Base-by-base conservation (phyloP, 2,888 invertebrate species). In the Hyposoter didymator region DNA sequence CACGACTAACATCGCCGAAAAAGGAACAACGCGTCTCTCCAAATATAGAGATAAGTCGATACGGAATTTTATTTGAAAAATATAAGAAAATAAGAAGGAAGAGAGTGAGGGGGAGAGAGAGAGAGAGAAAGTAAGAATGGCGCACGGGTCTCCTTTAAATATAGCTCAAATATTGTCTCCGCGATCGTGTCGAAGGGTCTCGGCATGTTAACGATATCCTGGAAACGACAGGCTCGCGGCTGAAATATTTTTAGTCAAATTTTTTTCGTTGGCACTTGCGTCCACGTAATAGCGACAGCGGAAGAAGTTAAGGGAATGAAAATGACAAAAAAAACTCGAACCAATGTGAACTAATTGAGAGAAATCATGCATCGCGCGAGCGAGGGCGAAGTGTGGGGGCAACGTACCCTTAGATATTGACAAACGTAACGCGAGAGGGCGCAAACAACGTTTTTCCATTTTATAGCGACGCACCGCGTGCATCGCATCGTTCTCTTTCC, bases 171-270 rank as follows among this genome's bases (percentile, higher is more conserved):
- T 87, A 90, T 90, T 89, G 91, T 90, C 88, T 86, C 87, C 35
- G 39, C 22, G 52, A 19, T 22, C 72, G 67, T 67, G 83, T 8
- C 75, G 32, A 64, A n/a, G n/a, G n/a, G n/a, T n/a, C 66, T 89
- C 89, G 90, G 89, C 90, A 87, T 90, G 90, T 88, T 86, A 87
- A 82, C 89, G 87, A 55, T 35, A 78, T 47, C 59, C 66, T 14
- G 64, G 10, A 43, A 52, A 62, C 89, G 78, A 80, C 76, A 84
- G 78, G 78, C 87, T n/a, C n/a, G 35, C 3, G n/a, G 87, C 88
- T 91, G 90, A 39, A 89, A 91, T 91, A 91, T 91, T 91, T 91
- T 91, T 90, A 91, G 91, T 90, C 89, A 90, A 55, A 84, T 89
- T 91, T 90, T 90, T 76, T 70, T 85, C 39, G 62, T 45, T 55